A percentile compares a stretch with the other conserved stretches of the same genome.
phyloP scores from a whole-genome alignment of 2,797 vertebrate species.

The Discoglossus pictus region DNA sequence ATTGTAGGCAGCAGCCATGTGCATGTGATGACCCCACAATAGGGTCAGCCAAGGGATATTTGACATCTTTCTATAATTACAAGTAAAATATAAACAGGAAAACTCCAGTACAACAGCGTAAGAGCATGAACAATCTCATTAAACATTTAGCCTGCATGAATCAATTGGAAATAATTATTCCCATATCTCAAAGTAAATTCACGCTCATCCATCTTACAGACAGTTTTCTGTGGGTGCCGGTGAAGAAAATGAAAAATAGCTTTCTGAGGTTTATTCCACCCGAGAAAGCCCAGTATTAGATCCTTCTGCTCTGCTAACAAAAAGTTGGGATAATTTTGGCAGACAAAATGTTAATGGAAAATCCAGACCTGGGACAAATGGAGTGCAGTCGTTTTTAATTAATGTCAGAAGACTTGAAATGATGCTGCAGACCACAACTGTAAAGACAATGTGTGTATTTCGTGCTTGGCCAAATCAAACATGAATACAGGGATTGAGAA shows the following conservation, averaged over 20 bases:
- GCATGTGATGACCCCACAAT: too few relatives aligned
- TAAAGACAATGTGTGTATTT: constrained; percentile 30
- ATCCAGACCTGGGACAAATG: constrained; percentile 11
- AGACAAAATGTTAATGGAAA: constrained; percentile 22
- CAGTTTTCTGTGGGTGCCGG: too few relatives aligned
- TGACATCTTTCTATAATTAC: constrained; percentile 16
- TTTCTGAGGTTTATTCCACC: not conserved
- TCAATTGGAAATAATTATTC: not conserved
- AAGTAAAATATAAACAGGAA: not conserved
- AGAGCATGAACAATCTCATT: too few relatives aligned
- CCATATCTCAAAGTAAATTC: too few relatives aligned
- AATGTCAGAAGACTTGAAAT: constrained; percentile 33
- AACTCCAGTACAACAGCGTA: not conserved
- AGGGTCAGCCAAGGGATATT: constrained; percentile 25
- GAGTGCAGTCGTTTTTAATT: constrained; percentile 23
- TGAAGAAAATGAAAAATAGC: not conserved
- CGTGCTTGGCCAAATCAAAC: constrained; percentile 31
- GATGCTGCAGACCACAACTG: constrained; percentile 28
- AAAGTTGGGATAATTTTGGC: constrained; percentile 22
- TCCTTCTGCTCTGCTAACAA: not conserved
- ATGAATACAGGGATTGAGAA: constrained; percentile 21
- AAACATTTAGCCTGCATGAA: not conserved
- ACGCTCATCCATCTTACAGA: too few relatives aligned
- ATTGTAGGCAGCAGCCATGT: too few relatives aligned
- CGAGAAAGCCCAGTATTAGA: not conserved